Conservation (phyloP, 2,888 invertebrate genomes). For the Pristionchus mayeri region DNA sequence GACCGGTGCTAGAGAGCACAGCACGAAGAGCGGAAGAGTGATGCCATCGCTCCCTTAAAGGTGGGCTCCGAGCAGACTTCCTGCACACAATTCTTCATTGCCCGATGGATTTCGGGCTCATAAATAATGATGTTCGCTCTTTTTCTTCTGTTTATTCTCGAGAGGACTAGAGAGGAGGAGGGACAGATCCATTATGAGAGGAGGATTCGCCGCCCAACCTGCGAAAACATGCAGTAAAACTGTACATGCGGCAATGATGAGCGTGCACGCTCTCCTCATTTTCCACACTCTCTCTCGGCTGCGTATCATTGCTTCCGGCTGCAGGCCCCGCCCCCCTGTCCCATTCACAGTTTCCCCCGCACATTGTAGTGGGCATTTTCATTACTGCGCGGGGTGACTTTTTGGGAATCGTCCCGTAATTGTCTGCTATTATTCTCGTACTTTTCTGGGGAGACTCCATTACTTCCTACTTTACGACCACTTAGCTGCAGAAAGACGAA, state of each 20-base stretch:
- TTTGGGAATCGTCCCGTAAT: neutral
- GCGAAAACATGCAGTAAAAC: constrained; percentile 33
- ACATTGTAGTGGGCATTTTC: neutral
- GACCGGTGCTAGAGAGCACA: neutral
- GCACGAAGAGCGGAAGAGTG: neutral
- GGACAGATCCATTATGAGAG: constrained; percentile 23
- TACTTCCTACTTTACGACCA: constrained; percentile 17
- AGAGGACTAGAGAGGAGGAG: neutral
- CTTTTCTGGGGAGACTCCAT: neutral
- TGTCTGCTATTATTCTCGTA: constrained; percentile 7
- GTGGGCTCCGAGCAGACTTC: no score
- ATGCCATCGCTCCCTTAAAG: no score
- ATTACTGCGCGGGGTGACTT: neutral
- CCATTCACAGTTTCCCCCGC: neutral
- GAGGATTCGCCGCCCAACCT: neutral
- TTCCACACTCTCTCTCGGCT: neutral
- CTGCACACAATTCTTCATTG: no score
- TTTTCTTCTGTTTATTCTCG: neutral
- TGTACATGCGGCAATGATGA: neutral
- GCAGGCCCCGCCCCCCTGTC: neutral
- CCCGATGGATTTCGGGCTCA: neutral
- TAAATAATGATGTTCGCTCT: neutral
- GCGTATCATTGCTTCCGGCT: neutral
- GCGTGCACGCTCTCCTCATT: neutral
- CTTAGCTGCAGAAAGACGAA: neutral